Evolutionary conservation across 2,113 vertebrate genomes (phyloP), one percentile per base, ranked within the genome.

Genomic region (Brachionichthys hirsutus): DNA sequence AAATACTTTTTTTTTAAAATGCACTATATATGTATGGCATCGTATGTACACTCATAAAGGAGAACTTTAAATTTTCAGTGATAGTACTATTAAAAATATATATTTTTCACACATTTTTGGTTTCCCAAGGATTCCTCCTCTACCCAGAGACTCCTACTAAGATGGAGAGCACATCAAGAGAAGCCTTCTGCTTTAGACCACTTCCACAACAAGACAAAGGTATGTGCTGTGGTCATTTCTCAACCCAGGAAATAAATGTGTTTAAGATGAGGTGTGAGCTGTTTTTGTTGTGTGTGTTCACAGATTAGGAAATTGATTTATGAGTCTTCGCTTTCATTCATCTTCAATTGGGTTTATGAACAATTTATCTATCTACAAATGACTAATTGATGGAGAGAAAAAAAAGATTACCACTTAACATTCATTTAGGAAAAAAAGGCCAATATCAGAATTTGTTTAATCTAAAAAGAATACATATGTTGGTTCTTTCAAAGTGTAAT

Each of bases 111-210:
- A 36, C 15, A 11, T 49, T 19, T 30, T 47, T 47, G 12, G 16
- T 9, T 6, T 52, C 38, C 22, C 13, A 44, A 90, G 91, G 90
- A 12, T 80, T 84, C 24, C 75, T 92, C 20, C 87, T 93, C 30
- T 91, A 90, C 60, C 91, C 89, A 8, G 91, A 87, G 67, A 82
- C 86, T 74, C 84, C 71, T 4, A 59, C 83, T 41, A 91, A 76
- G 49, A 81, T 91, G 83, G 81, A 88, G 67, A 89, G 84, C 4
- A 92, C 86, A 14, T 88, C 80, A 34, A 82, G 46, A 17, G 72
- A 75, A 36, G 89, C 88, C 19, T 84, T 87, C 66, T 49, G 61
- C 42, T 85, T 82, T 51, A 85, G 68, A 54, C 43, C 53, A 14
- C 19, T 56, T n/a, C 40, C 60, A 77, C 70, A 59, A n/a, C 70